Percentiles rank a stretch among this genome's conserved stretches.
These are phyloP conservation scores for Poeciliopsis prolifica DNA, from an alignment of 2,113 vertebrate genomes.

Conservation along the genomic window DNA sequence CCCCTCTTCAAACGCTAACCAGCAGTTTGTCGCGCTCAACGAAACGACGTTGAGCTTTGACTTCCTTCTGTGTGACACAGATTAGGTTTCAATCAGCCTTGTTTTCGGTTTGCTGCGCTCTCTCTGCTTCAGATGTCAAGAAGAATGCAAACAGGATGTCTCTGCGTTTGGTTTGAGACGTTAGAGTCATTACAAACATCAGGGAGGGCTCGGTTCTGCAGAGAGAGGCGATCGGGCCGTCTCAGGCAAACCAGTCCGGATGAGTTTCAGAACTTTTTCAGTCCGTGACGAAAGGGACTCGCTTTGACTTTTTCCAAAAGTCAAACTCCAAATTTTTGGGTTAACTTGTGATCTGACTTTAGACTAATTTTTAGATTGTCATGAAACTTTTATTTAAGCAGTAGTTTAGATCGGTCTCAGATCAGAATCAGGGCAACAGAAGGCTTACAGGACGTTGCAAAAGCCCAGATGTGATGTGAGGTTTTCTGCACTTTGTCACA, in stretches of 20 bases:
- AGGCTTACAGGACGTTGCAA: not conserved
- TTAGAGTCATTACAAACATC: slow-evolving; percentile 68
- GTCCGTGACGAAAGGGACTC: not conserved
- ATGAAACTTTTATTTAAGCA: not conserved
- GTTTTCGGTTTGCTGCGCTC: not conserved
- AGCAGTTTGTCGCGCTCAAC: not conserved
- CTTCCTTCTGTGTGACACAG: not conserved
- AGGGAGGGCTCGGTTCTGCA: slow-evolving; percentile 46
- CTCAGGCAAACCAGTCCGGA: slow-evolving; percentile 7
- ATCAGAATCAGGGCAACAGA: not conserved
- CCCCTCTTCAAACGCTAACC: not conserved
- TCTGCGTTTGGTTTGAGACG: slow-evolving; percentile 24
- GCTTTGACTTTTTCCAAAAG: not conserved
- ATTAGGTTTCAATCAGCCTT: not conserved
- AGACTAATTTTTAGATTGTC: not conserved
- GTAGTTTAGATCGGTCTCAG: not conserved
- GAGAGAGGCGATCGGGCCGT: slow-evolving; percentile 23
- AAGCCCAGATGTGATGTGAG: not conserved
- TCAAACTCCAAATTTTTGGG: not conserved
- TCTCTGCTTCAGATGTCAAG: not conserved
- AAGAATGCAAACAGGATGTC: slow-evolving; percentile 15
- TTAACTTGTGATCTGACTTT: slow-evolving; percentile 12
- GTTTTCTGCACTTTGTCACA: not conserved
- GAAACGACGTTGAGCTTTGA: not conserved
- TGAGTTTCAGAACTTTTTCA: not conserved